A percentile compares a stretch with the other conserved stretches of the same genome.
phyloP scores from a whole-genome alignment of 2,888 invertebrate genomes.

The Andrena marginata region DNA sequence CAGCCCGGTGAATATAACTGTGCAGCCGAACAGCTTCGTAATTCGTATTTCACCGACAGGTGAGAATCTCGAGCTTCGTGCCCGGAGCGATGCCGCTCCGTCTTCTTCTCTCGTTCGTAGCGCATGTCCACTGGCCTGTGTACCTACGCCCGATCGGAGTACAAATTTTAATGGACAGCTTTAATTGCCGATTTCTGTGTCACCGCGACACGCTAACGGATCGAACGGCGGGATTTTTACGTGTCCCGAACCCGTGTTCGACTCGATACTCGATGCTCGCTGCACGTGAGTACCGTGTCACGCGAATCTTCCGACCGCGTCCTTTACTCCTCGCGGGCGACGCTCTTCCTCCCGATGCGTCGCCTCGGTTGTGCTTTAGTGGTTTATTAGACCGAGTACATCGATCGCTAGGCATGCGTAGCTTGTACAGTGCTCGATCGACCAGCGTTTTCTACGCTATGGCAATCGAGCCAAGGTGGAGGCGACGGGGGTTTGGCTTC shows the following conservation, averaged over 20 bases:
- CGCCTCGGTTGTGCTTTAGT: no score
- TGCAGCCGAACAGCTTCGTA: slow-evolving; percentile 40
- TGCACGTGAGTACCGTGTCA: no score
- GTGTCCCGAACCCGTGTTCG: no score
- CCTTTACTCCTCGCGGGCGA: no score
- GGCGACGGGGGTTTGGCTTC: neutral
- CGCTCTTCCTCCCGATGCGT: no score
- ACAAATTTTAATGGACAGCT: slow-evolving; percentile 20
- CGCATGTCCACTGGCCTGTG: neutral
- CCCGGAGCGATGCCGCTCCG: neutral
- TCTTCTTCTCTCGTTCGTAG: neutral
- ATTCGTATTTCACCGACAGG: slow-evolving; percentile 50
- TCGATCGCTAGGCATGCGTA: no score
- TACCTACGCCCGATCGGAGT: neutral
- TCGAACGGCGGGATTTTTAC: neutral
- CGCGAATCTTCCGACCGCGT: no score
- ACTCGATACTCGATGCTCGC: no score
- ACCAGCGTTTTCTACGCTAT: neutral
- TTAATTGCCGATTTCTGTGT: slow-evolving; percentile 52
- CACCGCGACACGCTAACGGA: slow-evolving; percentile 9
- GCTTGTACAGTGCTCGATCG: neutral
- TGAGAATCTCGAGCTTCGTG: slow-evolving; percentile 30
- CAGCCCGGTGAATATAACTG: slow-evolving; percentile 33
- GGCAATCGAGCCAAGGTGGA: neutral
- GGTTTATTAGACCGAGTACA: no score